Percentiles rank a stretch among this genome's conserved stretches.
These are phyloP conservation scores for Vollenhovia emeryi DNA, from an alignment of 1,140 invertebrate genomes.

Conservation along the genomic window DNA sequence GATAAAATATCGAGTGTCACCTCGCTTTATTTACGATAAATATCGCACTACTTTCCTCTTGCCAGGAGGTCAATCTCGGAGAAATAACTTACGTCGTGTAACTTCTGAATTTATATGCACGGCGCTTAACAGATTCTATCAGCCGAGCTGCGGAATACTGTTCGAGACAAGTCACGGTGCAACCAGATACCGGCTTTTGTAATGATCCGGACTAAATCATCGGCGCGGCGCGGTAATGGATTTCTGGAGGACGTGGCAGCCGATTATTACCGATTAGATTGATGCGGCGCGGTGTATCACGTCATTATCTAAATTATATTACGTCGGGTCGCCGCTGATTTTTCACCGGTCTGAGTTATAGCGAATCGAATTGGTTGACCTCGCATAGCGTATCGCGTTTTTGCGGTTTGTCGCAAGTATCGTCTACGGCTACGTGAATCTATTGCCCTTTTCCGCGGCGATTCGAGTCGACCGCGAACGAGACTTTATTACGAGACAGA, in stretches of 20 bases:
- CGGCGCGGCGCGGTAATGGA: constrained; percentile 59
- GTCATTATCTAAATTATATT: constrained; percentile 66
- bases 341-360: constrained; percentile 18
- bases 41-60: neutral
- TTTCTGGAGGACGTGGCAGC: constrained; percentile 64
- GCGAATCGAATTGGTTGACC: constrained; percentile 28
- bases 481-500: constrained; percentile 12
- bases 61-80: neutral
- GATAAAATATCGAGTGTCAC: neutral
- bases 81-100: neutral
- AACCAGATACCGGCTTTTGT: constrained; percentile 30
- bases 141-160: neutral
- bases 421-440: neutral
- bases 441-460: neutral
- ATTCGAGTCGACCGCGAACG: neutral
- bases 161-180: constrained; percentile 28
- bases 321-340: constrained; percentile 18
- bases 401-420: constrained; percentile 19
- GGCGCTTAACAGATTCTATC: constrained; percentile 23
- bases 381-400: constrained; percentile 12
- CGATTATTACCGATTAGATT: constrained; percentile 71
- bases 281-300: constrained; percentile 54
- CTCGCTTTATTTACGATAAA: neutral
- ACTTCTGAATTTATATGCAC: constrained; percentile 15
- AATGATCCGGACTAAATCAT: constrained; percentile 57